These are phyloP conservation scores for Eristalis arbustorum DNA, from an alignment of 2,888 invertebrate species.

Conservation along the genomic window DNA sequence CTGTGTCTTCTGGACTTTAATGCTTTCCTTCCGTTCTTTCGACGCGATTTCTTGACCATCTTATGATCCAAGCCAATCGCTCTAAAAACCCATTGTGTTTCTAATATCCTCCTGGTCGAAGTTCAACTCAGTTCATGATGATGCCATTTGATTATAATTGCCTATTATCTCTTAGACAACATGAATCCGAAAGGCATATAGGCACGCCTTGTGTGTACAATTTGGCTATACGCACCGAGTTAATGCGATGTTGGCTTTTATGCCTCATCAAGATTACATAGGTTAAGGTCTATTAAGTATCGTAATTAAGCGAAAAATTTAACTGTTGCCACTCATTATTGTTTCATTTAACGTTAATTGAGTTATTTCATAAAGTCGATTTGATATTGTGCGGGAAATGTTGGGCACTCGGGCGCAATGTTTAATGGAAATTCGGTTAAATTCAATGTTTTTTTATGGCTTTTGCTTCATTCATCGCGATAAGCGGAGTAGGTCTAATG, in stretches of 20 bases:
- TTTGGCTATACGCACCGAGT: not conserved
- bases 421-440: not conserved
- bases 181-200: not conserved
- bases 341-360: slow-evolving; percentile 24
- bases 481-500: not conserved
- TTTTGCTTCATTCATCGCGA: not conserved
- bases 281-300: slow-evolving; percentile 9
- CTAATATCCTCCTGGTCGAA: not conserved
- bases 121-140: not conserved
- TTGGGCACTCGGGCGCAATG: not conserved
- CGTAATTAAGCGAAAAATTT: slow-evolving; percentile 25
- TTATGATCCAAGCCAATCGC: not conserved
- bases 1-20: not conserved
- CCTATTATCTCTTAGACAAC: not conserved
- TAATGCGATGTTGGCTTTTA: slow-evolving; percentile 18
- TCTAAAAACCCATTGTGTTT: not conserved
- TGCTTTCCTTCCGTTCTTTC: not conserved
- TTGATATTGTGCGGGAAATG: not conserved
- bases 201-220: not conserved
- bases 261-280: slow-evolving; percentile 10
- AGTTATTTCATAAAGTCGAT: slow-evolving; percentile 22
- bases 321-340: slow-evolving; percentile 23
- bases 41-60: not conserved
- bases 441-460: not conserved
- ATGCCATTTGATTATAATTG: not conserved